These are phyloP conservation scores for Pandion haliaetus DNA, from an alignment of 2,113 vertebrate genomes.

Conservation along the genomic window DNA sequence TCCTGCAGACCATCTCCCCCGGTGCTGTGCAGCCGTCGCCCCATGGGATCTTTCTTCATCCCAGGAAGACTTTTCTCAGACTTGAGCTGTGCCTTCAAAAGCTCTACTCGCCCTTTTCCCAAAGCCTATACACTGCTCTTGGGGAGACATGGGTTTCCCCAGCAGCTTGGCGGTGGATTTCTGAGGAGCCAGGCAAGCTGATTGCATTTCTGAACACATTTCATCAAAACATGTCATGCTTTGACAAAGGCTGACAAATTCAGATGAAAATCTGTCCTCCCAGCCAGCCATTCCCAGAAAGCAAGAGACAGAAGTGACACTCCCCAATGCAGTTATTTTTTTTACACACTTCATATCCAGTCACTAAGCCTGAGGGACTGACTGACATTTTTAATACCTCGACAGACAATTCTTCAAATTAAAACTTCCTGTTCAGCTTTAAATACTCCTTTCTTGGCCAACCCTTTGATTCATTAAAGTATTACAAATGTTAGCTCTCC, in stretches of 20 bases:
- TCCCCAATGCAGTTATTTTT: background rate
- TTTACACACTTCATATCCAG: background rate
- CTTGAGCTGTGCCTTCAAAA: fast-evolving
- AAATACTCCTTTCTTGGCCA: background rate
- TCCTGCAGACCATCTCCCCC: background rate
- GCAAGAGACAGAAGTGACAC: conserved; percentile 17
- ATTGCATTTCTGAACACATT: background rate
- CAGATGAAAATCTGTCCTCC: conserved; percentile 43
- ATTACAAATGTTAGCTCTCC: background rate
- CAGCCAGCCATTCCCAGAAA: conserved; percentile 27
- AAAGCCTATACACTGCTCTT: background rate
- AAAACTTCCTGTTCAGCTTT: conserved; percentile 12
- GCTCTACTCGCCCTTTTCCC: fast-evolving
- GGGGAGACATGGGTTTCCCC: background rate
- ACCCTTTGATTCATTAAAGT: background rate
- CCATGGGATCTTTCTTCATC: background rate
- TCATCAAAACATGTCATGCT: conserved; percentile 40
- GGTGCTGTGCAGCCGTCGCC: fast-evolving
- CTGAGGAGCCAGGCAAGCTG: conserved; percentile 11
- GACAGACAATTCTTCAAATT: background rate
- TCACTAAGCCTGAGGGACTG: background rate
- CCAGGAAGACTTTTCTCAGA: background rate
- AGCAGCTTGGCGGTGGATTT: background rate
- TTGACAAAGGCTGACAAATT: conserved; percentile 39
- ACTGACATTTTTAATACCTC: conserved; percentile 20